A percentile compares a stretch with the other conserved stretches of the same genome.
phyloP scores from a whole-genome alignment of 2,888 invertebrate species.

The Mesorhabditis spiculigera region DNA sequence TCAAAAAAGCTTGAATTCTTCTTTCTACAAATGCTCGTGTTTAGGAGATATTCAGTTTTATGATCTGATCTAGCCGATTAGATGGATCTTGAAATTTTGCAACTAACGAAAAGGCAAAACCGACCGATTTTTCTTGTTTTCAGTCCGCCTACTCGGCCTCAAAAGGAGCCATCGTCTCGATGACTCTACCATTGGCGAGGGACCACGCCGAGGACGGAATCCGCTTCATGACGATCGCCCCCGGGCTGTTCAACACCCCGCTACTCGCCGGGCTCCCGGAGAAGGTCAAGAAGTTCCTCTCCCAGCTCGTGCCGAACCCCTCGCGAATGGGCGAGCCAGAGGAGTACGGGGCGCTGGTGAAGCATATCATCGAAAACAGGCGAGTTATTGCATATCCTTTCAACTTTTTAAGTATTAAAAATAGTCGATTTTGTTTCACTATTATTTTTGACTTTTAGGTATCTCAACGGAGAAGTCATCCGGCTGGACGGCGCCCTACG shows the following conservation, averaged over 20 bases:
- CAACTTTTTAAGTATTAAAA: too few relatives aligned
- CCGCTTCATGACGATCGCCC: slow-evolving; percentile 63
- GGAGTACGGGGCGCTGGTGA: slow-evolving; percentile 82
- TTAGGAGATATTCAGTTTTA: too few relatives aligned
- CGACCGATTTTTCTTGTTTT: slow-evolving; percentile 14
- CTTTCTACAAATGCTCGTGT: background rate
- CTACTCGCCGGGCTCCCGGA: slow-evolving; percentile 75
- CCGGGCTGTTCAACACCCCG: slow-evolving; percentile 80
- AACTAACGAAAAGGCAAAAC: too few relatives aligned
- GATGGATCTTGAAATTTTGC: too few relatives aligned
- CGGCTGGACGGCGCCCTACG: slow-evolving; percentile 69
- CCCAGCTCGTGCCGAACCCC: slow-evolving; percentile 79
- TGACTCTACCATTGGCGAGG: slow-evolving; percentile 91
- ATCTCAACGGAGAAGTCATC: slow-evolving; percentile 86
- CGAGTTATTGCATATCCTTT: too few relatives aligned
- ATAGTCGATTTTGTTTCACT: too few relatives aligned
- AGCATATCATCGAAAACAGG: slow-evolving; percentile 71
- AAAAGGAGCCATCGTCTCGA: slow-evolving; percentile 79
- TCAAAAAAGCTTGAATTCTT: background rate
- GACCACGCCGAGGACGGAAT: slow-evolving; percentile 70
- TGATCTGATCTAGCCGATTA: too few relatives aligned
- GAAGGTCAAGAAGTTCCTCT: slow-evolving; percentile 74
- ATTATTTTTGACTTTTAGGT: slow-evolving; percentile 41
- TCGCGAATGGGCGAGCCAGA: slow-evolving; percentile 77
- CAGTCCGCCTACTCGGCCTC: slow-evolving; percentile 55